Evolutionary conservation across 1,140 invertebrate species (phyloP).

Genomic region (Conus ventricosus): DNA sequence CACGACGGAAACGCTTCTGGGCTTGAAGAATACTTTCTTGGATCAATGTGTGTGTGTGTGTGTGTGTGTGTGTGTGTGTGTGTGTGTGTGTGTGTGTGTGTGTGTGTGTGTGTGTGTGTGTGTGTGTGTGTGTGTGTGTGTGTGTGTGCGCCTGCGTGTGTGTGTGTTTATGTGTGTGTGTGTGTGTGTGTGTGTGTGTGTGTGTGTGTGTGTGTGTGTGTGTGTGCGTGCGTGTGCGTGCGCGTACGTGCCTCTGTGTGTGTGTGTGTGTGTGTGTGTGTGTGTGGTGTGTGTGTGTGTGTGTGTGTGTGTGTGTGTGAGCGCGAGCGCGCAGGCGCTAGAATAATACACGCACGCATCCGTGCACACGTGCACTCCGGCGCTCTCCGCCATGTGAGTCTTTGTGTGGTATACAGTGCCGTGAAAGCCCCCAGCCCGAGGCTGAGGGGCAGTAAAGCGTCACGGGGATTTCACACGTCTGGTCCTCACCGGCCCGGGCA

Average conservation of each 20-base stretch:
- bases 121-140: not conserved
- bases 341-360: too few species aligned
- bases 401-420: too few species aligned
- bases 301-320: too few species aligned
- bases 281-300: not conserved
- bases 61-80: conserved; percentile 29
- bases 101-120: not conserved
- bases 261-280: not conserved
- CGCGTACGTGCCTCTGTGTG: not conserved
- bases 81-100: conserved; percentile 18
- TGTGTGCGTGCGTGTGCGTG: not conserved
- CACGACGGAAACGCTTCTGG: too few species aligned
- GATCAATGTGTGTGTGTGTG: not conserved
- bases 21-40: too few species aligned
- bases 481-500: too few species aligned
- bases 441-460: too few species aligned
- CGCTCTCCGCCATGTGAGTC: too few species aligned
- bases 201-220: not conserved
- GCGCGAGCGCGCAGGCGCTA: too few species aligned
- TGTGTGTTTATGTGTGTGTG: not conserved
- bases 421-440: too few species aligned
- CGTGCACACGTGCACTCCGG: too few species aligned
- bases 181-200: not conserved
- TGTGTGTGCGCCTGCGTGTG: not conserved
- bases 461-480: too few species aligned